phyloP scores from a whole-genome alignment of 1,140 invertebrate genomes.

The Aphaenogaster ashmeadi region DNA sequence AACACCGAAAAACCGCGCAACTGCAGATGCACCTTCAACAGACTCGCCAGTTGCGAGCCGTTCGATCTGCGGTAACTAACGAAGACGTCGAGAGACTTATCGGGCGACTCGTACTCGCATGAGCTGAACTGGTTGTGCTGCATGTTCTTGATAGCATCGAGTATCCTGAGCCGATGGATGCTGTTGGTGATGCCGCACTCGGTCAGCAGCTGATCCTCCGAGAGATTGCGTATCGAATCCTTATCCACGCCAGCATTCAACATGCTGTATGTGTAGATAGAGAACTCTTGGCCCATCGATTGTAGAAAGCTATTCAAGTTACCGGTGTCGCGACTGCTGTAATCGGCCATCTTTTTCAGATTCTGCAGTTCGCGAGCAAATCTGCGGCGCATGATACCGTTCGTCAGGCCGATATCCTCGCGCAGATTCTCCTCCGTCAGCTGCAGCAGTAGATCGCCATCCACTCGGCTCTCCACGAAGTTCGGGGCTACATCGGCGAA shows the following conservation, averaged over 20 bases:
- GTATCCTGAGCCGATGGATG: constrained; percentile 96
- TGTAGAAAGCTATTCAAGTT: constrained; percentile 97
- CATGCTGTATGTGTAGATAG: constrained; percentile 99
- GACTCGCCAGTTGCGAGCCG: constrained; percentile 98
- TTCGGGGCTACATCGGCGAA: constrained; percentile 94
- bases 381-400: constrained; percentile 97
- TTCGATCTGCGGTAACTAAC: constrained; percentile 99
- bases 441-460: constrained; percentile 98
- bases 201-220: constrained; percentile 95
- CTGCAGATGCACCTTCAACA: constrained; percentile 97
- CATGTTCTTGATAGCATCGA: constrained; percentile 94
- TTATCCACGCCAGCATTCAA: constrained; percentile 97
- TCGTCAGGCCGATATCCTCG: constrained; percentile 97
- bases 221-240: constrained; percentile 92
- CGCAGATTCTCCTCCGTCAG: constrained; percentile 96
- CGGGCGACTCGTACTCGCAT: constrained; percentile 92
- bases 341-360: constrained; percentile 98
- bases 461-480: constrained; percentile 97
- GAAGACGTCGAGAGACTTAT: constrained; percentile 98
- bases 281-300: constrained; percentile 95
- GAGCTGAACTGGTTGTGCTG: constrained; percentile 88
- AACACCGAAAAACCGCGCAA: constrained; percentile 97
- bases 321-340: constrained; percentile 96
- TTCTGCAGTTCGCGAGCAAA: constrained; percentile 98
- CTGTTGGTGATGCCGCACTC: constrained; percentile 98